phyloP scores from a whole-genome alignment of 2,888 invertebrate genomes.

The Odontomyia ornata region DNA sequence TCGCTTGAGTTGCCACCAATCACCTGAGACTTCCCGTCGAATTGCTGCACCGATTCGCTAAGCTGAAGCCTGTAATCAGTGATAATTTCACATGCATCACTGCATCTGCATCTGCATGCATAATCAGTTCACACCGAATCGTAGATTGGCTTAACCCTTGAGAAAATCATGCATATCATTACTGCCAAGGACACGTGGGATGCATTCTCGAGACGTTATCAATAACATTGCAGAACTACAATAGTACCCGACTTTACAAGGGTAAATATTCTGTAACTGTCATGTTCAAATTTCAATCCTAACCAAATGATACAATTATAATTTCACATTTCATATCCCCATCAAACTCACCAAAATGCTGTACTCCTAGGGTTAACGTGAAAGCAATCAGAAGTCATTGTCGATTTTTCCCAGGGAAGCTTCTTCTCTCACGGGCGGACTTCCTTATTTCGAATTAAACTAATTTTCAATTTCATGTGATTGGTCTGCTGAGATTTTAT shows the following conservation, averaged over 20 bases:
- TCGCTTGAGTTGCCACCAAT: slow-evolving; percentile 39
- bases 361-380: slow-evolving; percentile 9
- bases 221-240: no score
- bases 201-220: no score
- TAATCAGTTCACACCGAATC: slow-evolving; percentile 42
- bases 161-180: not conserved
- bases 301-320: no score
- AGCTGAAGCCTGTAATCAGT: slow-evolving; percentile 35
- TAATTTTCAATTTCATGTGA: slow-evolving; percentile 44
- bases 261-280: no score
- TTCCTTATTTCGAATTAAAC: slow-evolving; percentile 43
- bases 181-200: not conserved
- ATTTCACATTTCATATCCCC: no score
- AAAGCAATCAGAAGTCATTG: slow-evolving; percentile 30
- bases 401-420: slow-evolving; percentile 15
- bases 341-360: no score
- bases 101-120: slow-evolving; percentile 33
- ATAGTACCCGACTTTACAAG: no score
- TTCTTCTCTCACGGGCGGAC: slow-evolving; percentile 22
- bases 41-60: slow-evolving; percentile 28
- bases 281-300: no score
- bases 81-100: slow-evolving; percentile 40
- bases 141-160: slow-evolving; percentile 20
- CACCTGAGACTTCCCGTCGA: slow-evolving; percentile 23
- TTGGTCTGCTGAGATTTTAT: slow-evolving; percentile 39